These are phyloP conservation scores for Watsonalla cultraria DNA, from an alignment of 2,888 invertebrate species.

Conservation along the genomic window DNA sequence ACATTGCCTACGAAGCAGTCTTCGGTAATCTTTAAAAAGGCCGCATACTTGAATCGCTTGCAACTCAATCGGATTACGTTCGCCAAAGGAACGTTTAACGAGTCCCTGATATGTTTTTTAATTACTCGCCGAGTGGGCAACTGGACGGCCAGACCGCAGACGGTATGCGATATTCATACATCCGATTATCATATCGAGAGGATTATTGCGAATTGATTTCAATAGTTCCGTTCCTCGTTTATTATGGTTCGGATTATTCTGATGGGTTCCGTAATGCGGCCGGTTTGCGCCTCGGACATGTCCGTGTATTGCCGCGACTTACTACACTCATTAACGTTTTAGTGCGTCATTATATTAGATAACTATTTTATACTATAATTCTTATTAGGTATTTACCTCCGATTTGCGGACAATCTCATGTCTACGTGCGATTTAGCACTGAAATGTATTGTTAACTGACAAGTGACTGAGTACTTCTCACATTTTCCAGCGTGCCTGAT, in stretches of 20 bases:
- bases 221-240: conserved; percentile 39
- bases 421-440: too few species aligned
- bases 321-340: background rate
- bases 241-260: conserved; percentile 46
- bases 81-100: conserved; percentile 31
- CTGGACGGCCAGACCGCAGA: conserved; percentile 5
- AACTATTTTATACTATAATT: too few species aligned
- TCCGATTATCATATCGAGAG: conserved; percentile 48
- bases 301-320: conserved; percentile 18
- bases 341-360: conserved; percentile 1
- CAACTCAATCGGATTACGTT: conserved; percentile 46
- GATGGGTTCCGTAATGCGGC: conserved; percentile 25
- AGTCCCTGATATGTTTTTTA: conserved; percentile 63
- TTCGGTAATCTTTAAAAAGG: conserved; percentile 49
- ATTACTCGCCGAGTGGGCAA: conserved; percentile 39
- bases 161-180: conserved; percentile 23
- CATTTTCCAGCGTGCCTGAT: too few species aligned
- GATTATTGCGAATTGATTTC: conserved; percentile 46
- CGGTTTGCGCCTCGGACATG: conserved; percentile 19
- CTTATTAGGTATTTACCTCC: too few species aligned
- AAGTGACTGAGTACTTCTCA: too few species aligned
- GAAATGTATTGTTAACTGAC: too few species aligned
- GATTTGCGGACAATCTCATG: too few species aligned
- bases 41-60: conserved; percentile 24
- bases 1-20: conserved; percentile 20